Evolutionary conservation across 1,140 invertebrate species (phyloP).

Genomic region (Himalopsyche phryganea): DNA sequence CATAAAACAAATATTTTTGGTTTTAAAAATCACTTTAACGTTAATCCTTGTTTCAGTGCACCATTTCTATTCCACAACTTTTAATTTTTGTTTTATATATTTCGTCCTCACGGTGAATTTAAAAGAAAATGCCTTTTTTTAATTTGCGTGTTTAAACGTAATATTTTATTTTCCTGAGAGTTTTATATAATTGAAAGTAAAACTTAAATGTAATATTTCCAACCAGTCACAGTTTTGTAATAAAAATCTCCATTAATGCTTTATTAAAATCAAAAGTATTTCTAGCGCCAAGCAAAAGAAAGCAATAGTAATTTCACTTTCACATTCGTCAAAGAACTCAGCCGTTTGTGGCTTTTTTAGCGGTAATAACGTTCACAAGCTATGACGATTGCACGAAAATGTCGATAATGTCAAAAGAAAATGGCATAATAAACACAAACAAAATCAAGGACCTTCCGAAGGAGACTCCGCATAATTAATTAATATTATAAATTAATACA

Average conservation of each 20-base stretch:
- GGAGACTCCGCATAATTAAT: neutral
- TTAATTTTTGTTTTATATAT: too few species aligned
- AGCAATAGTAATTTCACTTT: constrained; percentile 27
- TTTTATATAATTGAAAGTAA: constrained; percentile 14
- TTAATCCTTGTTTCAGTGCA: neutral
- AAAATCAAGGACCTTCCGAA: neutral
- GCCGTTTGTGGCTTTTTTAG: constrained; percentile 2
- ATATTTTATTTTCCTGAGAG: neutral
- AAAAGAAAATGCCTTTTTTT: constrained; percentile 1
- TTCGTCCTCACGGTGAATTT: too few species aligned
- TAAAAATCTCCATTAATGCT: constrained; percentile 8
- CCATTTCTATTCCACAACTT: too few species aligned
- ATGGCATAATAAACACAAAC: neutral
- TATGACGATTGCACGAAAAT: neutral
- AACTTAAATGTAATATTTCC: neutral
- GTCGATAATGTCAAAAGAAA: neutral
- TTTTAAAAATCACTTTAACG: neutral
- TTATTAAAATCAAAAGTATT: constrained; percentile 29
- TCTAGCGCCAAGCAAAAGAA: constrained; percentile 21
- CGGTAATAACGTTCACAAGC: constrained; percentile 1
- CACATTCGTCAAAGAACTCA: constrained; percentile 15
- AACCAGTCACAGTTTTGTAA: constrained; percentile 5
- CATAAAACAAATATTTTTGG: neutral
- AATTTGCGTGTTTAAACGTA: neutral
- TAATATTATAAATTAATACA: neutral